Percentiles rank a stretch among this genome's conserved stretches.
Evolutionary conservation across 2,113 vertebrate genomes (phyloP).

Genomic region (Serinus canaria): DNA sequence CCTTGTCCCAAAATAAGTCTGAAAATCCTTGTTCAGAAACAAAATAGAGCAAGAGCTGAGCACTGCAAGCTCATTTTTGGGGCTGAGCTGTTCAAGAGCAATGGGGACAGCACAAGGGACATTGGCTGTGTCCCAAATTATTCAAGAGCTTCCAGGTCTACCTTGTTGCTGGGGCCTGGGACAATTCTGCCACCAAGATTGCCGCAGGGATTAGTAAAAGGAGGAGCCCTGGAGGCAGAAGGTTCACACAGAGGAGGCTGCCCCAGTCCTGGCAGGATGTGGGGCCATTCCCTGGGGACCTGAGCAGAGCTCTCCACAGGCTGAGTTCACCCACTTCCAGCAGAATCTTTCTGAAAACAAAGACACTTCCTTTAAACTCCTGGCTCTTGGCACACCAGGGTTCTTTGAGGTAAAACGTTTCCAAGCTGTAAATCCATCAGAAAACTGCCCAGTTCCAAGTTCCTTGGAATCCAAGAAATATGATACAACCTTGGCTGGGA

Average conservation of each 20-base stretch:
- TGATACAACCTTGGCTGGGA: background rate
- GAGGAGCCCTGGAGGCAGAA: background rate
- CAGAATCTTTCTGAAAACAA: background rate
- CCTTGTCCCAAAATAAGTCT: background rate
- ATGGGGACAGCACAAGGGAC: background rate
- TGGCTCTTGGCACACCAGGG: background rate
- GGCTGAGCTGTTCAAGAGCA: background rate
- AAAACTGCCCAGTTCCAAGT: slow-evolving; percentile 16
- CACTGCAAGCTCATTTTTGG: background rate
- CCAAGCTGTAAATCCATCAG: slow-evolving; percentile 25
- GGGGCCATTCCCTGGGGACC: background rate
- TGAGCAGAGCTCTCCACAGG: background rate
- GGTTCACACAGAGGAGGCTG: background rate
- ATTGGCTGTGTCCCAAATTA: background rate
- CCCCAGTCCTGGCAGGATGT: background rate
- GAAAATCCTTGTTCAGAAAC: background rate
- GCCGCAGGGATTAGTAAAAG: background rate
- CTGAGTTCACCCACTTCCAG: background rate
- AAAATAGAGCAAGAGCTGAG: background rate
- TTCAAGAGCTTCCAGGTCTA: background rate
- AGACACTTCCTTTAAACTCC: background rate
- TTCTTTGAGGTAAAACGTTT: slow-evolving; percentile 23
- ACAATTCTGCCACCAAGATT: background rate
- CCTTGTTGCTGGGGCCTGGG: background rate
- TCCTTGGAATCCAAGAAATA: background rate